Conservation (phyloP, 1,140 invertebrate genomes). For the Drosophila micromelanica region DNA sequence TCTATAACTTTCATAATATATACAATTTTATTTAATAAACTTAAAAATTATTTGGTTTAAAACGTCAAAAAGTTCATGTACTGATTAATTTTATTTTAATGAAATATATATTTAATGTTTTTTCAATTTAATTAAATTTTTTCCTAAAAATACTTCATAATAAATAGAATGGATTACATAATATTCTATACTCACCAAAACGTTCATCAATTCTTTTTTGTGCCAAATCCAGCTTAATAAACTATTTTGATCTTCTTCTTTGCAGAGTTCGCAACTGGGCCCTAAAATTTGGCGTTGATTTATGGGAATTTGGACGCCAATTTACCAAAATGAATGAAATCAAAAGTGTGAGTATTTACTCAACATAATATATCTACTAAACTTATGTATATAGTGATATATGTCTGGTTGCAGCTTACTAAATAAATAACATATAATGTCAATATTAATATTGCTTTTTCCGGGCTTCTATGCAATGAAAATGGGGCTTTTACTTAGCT, state of each 20-base stretch:
- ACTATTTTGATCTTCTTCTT: slow-evolving; percentile 85
- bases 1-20: too few relatives aligned
- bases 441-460: slow-evolving; percentile 28
- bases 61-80: too few relatives aligned
- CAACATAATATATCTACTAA: slow-evolving; percentile 25
- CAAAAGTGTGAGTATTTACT: slow-evolving; percentile 89
- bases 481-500: slow-evolving; percentile 12
- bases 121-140: background rate
- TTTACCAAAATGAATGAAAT: slow-evolving; percentile 95
- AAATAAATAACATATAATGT: slow-evolving; percentile 26
- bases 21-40: too few relatives aligned
- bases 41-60: too few relatives aligned
- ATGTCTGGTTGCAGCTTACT: slow-evolving; percentile 21
- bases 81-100: too few relatives aligned
- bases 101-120: background rate
- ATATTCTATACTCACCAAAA: too few relatives aligned
- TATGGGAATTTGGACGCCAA: slow-evolving; percentile 94
- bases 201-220: background rate
- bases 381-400: slow-evolving; percentile 1
- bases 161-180: background rate
- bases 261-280: slow-evolving; percentile 96
- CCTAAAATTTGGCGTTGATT: slow-evolving; percentile 93
- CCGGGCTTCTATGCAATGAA: background rate
- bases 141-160: background rate
- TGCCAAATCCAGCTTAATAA: slow-evolving; percentile 16